These are phyloP conservation scores for Phocoena phocoena DNA, from an alignment of 2,113 vertebrate species.

Conservation along the genomic window DNA sequence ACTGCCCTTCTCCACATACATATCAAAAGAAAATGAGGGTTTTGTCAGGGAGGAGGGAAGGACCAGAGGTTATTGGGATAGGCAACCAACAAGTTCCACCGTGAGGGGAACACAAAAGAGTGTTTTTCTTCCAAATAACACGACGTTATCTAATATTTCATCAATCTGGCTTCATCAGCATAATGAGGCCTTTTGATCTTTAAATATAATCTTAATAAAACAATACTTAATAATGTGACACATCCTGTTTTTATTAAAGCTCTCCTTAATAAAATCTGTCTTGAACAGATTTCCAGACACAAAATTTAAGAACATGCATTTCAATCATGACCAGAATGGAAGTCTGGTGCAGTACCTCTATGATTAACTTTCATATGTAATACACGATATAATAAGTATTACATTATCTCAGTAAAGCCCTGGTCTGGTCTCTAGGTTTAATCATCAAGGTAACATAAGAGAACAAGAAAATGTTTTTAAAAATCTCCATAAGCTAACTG, in stretches of 20 bases:
- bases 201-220: conserved; percentile 16
- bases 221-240: neutral
- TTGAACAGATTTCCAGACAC: neutral
- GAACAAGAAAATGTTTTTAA: neutral
- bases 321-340: neutral
- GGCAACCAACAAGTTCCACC: neutral
- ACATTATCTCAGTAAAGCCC: neutral
- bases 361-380: neutral
- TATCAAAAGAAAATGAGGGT: neutral
- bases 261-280: neutral
- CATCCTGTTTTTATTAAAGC: neutral
- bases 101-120: neutral
- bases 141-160: neutral
- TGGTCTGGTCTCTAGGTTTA: neutral
- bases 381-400: neutral
- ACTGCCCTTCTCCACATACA: neutral
- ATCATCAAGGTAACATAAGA: neutral
- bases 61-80: neutral
- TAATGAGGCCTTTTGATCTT: neutral
- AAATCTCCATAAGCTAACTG: neutral
- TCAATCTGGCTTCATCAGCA: neutral
- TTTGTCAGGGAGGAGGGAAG: neutral
- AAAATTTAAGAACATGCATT: neutral
- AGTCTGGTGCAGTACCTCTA: neutral
- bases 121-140: neutral